Base-by-base conservation (phyloP, 2,113 vertebrate genomes). In the Cygnus atratus region DNA sequence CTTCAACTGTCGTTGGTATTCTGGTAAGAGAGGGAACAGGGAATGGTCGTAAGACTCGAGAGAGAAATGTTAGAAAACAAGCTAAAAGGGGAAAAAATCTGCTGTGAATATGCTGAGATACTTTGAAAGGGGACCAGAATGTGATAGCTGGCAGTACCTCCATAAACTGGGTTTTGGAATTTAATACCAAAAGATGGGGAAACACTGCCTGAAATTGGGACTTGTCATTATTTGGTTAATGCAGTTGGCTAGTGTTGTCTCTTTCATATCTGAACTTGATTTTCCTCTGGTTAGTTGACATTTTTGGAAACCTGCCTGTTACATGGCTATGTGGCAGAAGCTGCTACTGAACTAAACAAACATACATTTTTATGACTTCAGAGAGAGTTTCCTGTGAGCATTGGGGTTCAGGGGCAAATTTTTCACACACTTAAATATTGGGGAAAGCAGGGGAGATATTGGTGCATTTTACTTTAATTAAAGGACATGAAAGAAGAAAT, bases 281-380 rank as follows among this genome's bases (percentile, higher is more conserved):
- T 90, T 95, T 92, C 93, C 87, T 94, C 54, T 96, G 73, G 92
- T 93, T 97, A 96, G 73, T 72, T 92, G 71, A 18, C 95, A 88
- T 86, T 84, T 97, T 92, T 81, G 81, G 70, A 93, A 90, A 46
- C 70, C 43, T 88, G 33, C 70, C 46, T 88, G 33, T 66, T 95
- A 84, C 61, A 20, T 74, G 87, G 62, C 68, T 92, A 67, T 4
- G 10, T 96, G 63, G 89, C 65, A 66, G 92, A 54, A 89, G 44
- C 72, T 96, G 79, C 93, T 58, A 18, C 2, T 2, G 35, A 48
- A 91, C 74, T 94, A 87, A 90, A 94, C 65, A 67, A 73, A 31
- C 72, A 58, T 85, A 84, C 41, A 22, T 96, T 97, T 88, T 96
- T 94, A 83, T 82, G 88, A 95, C 92, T 83, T 96, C 91, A 95